Evolutionary conservation across 2,113 vertebrate species (phyloP).

Genomic region (Patagioenas fasciata): DNA sequence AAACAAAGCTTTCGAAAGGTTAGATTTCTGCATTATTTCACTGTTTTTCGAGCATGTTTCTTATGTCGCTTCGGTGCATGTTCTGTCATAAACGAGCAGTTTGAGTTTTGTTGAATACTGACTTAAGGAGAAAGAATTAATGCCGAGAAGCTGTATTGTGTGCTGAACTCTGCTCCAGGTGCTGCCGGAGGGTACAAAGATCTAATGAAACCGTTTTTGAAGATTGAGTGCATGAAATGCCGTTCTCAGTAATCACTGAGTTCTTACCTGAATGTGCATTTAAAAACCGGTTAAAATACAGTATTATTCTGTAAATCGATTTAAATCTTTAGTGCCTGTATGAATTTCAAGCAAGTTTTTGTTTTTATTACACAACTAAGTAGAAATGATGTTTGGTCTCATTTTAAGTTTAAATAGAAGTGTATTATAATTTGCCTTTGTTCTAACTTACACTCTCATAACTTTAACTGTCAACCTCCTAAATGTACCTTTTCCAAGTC

Average conservation of each 20-base stretch:
- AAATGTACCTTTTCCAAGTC: neutral
- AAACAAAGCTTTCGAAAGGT: constrained; percentile 85
- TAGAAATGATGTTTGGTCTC: neutral
- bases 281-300: neutral
- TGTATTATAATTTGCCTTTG: neutral
- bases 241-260: neutral
- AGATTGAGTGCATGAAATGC: neutral
- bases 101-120: neutral
- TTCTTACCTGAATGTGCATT: neutral
- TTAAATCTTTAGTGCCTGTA: neutral
- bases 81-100: constrained; percentile 9
- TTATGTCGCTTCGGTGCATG: constrained; percentile 24
- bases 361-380: neutral
- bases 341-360: neutral
- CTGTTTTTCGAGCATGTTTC: constrained; percentile 49
- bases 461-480: neutral
- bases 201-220: neutral
- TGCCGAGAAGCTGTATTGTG: neutral
- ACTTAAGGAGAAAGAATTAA: neutral
- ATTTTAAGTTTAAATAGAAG: neutral
- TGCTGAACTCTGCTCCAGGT: neutral
- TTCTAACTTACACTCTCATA: neutral
- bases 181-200: neutral
- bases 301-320: neutral
- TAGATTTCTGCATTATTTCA: constrained; percentile 66